A percentile compares a stretch with the other conserved stretches of the same genome.
These are phyloP conservation scores for Ceyx melanurus DNA, from an alignment of 2,113 vertebrate species.

Conservation along the genomic window DNA sequence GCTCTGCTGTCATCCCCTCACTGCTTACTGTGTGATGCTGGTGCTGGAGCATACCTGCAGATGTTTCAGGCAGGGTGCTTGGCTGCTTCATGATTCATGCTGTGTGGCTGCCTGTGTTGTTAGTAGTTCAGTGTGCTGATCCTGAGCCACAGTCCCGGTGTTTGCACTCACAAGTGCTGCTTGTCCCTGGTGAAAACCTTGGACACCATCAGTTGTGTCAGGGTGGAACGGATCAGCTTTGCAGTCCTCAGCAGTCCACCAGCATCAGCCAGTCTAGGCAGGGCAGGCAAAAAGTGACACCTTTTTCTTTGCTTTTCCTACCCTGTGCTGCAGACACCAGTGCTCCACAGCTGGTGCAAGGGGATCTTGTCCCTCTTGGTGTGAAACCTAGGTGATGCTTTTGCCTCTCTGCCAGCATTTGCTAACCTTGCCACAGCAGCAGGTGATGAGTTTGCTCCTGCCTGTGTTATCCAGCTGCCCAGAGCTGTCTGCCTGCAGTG, in stretches of 20 bases:
- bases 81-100: neutral
- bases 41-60: neutral
- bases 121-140: neutral
- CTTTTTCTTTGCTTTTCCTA: neutral
- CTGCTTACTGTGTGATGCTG: accelerated
- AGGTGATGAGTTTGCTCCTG: neutral
- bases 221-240: neutral
- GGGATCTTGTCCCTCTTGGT: neutral
- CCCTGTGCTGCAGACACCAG: neutral
- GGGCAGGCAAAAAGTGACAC: neutral
- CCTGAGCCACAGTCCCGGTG: neutral
- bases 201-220: neutral
- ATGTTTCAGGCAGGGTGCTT: neutral
- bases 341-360: neutral
- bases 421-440: neutral
- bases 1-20: neutral
- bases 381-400: accelerated
- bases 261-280: neutral
- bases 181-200: neutral
- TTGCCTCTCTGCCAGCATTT: neutral
- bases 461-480: neutral
- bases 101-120: neutral
- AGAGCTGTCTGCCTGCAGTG: neutral
- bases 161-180: neutral
- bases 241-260: neutral